Evolutionary conservation across 2,113 vertebrate genomes (phyloP).

Genomic region (Ellobius talpinus): DNA sequence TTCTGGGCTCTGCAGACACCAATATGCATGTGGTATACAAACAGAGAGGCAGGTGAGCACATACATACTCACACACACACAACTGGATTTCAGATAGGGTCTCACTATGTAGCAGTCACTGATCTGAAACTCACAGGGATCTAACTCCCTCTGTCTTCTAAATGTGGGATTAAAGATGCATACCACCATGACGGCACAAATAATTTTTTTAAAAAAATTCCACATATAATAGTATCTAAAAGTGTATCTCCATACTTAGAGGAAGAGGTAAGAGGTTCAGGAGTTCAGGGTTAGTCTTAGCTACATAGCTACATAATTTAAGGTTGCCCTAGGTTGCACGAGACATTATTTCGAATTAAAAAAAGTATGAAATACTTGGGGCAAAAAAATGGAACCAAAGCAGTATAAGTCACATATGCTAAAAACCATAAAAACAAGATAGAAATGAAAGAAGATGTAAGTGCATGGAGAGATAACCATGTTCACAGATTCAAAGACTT

Average conservation of each 20-base stretch:
- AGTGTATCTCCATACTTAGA: background rate
- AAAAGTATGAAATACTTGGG: background rate
- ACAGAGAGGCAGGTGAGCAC: background rate
- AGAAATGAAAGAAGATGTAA: slow-evolving; percentile 41
- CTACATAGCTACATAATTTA: too few relatives aligned
- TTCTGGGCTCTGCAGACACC: background rate
- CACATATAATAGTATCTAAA: slow-evolving; percentile 43
- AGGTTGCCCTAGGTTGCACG: background rate
- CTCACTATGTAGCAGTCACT: background rate
- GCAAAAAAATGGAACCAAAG: background rate
- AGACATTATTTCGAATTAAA: background rate
- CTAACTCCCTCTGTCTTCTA: background rate
- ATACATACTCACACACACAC: background rate
- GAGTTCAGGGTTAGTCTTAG: background rate
- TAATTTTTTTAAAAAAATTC: background rate
- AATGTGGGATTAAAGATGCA: background rate
- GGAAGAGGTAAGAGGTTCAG: background rate
- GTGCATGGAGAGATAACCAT: slow-evolving; percentile 23
- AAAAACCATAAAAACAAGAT: slow-evolving; percentile 3
- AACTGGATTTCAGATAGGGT: background rate
- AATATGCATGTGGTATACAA: background rate
- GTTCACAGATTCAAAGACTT: slow-evolving; percentile 37
- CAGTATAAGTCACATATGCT: background rate
- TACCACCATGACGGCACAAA: too few relatives aligned
- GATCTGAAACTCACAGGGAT: background rate